phyloP scores from a whole-genome alignment of 2,888 invertebrate genomes.

The Heliconius ismenius region DNA sequence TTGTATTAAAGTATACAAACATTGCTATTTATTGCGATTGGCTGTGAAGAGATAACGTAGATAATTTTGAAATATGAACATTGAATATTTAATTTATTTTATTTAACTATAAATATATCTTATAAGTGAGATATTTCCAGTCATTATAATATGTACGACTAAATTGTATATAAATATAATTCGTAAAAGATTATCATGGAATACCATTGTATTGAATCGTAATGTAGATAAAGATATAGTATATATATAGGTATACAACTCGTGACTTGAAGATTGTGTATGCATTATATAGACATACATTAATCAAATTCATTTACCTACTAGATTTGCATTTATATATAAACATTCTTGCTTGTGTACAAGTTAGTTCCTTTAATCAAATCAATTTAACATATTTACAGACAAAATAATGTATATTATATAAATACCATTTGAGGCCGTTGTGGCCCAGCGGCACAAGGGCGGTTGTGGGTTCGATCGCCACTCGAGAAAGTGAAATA shows the following conservation, averaged over 20 bases:
- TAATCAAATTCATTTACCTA: not conserved
- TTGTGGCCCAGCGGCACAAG: too few species aligned
- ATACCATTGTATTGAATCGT: conserved; percentile 1
- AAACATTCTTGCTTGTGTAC: not conserved
- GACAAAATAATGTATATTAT: not conserved
- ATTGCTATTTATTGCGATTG: conserved; percentile 18
- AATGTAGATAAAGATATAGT: not conserved
- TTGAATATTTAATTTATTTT: not conserved
- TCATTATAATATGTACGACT: not conserved
- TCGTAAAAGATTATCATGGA: not conserved
- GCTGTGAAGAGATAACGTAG: not conserved
- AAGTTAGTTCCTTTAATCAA: not conserved
- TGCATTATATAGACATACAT: not conserved
- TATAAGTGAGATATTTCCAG: not conserved
- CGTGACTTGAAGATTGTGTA: not conserved
- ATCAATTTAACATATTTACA: not conserved
- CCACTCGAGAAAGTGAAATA: too few species aligned
- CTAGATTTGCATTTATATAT: not conserved
- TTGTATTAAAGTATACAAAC: not conserved
- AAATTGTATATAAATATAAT: not conserved
- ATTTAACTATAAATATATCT: not conserved
- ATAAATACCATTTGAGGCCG: too few species aligned
- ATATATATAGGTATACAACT: not conserved
- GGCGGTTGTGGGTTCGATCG: too few species aligned
- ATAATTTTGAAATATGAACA: not conserved